phyloP scores from a whole-genome alignment of 2,888 invertebrate genomes.

The Cephalotes varians region DNA sequence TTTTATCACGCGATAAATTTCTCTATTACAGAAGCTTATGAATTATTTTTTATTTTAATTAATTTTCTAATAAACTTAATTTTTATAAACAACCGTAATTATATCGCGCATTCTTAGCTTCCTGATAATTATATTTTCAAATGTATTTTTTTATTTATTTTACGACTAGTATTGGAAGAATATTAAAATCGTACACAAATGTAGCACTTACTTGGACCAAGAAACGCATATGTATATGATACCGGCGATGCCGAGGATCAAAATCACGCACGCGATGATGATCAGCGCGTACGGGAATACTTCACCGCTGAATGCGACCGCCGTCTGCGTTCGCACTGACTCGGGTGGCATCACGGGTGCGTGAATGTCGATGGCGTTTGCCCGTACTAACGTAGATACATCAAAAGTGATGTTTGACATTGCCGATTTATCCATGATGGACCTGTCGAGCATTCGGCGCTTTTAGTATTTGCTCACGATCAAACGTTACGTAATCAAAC shows the following conservation, averaged over 20 bases:
- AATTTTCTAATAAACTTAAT: not conserved
- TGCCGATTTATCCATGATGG: slow-evolving; percentile 88
- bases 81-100: not conserved
- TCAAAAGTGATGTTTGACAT: slow-evolving; percentile 90
- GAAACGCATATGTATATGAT: slow-evolving; percentile 97
- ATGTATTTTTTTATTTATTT: not conserved
- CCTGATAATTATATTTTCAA: not conserved
- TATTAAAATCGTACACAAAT: not conserved
- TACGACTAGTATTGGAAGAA: not conserved
- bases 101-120: not conserved
- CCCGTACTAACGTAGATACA: slow-evolving; percentile 90
- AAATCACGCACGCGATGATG: slow-evolving; percentile 95
- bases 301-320: slow-evolving; percentile 88
- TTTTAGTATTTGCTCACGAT: not conserved
- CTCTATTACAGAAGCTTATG: not conserved
- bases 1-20: not conserved
- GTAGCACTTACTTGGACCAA: slow-evolving; percentile 93
- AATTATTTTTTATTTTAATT: not conserved
- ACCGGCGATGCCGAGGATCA: slow-evolving; percentile 94
- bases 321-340: slow-evolving; percentile 86
- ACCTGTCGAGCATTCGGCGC: slow-evolving; percentile 81
- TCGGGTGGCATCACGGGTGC: slow-evolving; percentile 87
- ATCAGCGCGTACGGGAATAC: slow-evolving; percentile 96
- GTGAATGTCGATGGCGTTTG: slow-evolving; percentile 90
- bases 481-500: slow-evolving; percentile 5